Evolutionary conservation across 2,888 invertebrate genomes (phyloP).

Genomic region (Podotricha telesiphe): DNA sequence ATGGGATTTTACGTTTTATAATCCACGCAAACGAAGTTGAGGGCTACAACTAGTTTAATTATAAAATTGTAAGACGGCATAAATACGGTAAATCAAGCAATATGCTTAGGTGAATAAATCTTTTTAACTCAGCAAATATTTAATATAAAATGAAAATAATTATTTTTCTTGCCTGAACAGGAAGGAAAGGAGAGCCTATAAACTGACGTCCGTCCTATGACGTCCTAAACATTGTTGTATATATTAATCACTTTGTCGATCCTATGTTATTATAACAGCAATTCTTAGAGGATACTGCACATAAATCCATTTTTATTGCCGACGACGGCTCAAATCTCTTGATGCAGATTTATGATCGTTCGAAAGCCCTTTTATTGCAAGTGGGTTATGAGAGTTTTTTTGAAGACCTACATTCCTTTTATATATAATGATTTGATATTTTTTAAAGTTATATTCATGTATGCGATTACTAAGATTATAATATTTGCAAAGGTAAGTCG

Average conservation of each 20-base stretch:
- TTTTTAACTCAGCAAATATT: no score
- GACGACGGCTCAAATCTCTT: constrained; percentile 39
- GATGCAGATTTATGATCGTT: constrained; percentile 40
- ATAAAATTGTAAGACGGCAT: no score
- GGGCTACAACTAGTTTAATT: no score
- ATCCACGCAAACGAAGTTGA: no score
- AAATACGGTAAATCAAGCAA: no score
- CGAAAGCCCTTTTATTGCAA: constrained; percentile 35
- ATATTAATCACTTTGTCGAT: constrained; percentile 13
- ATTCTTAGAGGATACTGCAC: constrained; percentile 31
- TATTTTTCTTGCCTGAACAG: neutral
- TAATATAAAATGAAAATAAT: no score
- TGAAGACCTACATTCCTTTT: neutral
- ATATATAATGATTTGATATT: no score
- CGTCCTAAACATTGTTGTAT: neutral
- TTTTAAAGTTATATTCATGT: no score
- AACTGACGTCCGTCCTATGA: neutral
- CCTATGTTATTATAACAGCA: constrained; percentile 31
- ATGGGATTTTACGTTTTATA: no score
- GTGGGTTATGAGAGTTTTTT: constrained; percentile 30
- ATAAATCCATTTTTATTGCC: constrained; percentile 40
- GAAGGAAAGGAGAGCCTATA: neutral
- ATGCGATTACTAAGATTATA: no score
- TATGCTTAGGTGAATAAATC: no score
- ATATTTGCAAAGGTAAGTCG: no score